Evolutionary conservation across 1,140 invertebrate genomes (phyloP), one percentile per base, ranked within the genome.

Genomic region (Dreissena rostriformis): DNA sequence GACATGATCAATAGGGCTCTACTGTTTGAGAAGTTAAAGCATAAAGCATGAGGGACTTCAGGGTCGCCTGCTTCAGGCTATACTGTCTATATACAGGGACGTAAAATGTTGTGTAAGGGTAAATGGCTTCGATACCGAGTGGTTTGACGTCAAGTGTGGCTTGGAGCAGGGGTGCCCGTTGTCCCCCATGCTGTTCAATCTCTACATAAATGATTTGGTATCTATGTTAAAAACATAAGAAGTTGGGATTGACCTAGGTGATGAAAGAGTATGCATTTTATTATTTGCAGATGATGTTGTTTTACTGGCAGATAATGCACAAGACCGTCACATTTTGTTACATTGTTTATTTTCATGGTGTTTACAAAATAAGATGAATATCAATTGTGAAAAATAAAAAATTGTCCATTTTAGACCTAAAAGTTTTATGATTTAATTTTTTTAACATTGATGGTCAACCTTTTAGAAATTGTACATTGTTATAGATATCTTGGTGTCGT

Each of bases 201-300:
- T 68, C 24, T 68, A 68, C 29, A 68, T 68, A 68, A 68, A 10
- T 68, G 66, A 68, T 68, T 68, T 68, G 29, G n/a, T 29, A 68
- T 68, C 66, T 22, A 11, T 68, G 6, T 28, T 68, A 11, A 68
- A 22, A 2, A n/a, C 6, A 8, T 68, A 11, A 68, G 66, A 22
- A 22, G 29, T 28, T n/a, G 24, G 66, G 66, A 28, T n/a, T 68
- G 29, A 68, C 24, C 6, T 68, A 28, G 66, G 24, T 68, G 17
- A 68, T 68, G 2, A n/a, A 24, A 10, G 24, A 68, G 29, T 26
- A 68, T 28, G 66, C 11, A 22, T 68, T 68, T 22, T 68, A 2
- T 5, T 7, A 5, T 68, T 68, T 26, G 24, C 24, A 11, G 66
- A 68, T 26, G 66, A 68, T 68, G 15, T 68, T 8, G 29, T 68